Percentiles rank a stretch among this genome's conserved stretches.
phyloP scores from a whole-genome alignment of 1,140 invertebrate genomes.

The Micrasema minimum region DNA sequence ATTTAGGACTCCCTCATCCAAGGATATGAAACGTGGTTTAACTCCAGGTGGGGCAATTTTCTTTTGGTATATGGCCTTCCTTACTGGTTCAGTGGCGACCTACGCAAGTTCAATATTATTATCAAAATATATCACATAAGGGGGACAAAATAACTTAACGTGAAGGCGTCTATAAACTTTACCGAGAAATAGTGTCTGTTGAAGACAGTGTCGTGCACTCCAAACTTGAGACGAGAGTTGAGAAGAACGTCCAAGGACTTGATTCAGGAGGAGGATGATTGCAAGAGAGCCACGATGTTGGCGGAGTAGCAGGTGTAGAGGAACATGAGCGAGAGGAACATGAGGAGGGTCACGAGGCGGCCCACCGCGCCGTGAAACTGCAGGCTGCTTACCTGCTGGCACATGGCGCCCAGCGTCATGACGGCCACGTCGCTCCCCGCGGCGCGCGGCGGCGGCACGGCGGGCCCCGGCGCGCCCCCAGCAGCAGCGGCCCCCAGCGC shows the following conservation, averaged over 20 bases:
- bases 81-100: slow-evolving; percentile 65
- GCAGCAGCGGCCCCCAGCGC: slow-evolving; percentile 62
- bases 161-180: no score
- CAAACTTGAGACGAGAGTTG: slow-evolving; percentile 69
- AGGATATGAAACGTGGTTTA: slow-evolving; percentile 57
- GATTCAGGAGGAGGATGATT: slow-evolving; percentile 67
- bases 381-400: slow-evolving; percentile 65
- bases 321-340: slow-evolving; percentile 60
- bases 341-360: slow-evolving; percentile 59
- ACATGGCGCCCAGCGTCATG: slow-evolving; percentile 61
- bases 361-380: slow-evolving; percentile 61
- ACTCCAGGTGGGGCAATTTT: slow-evolving; percentile 64
- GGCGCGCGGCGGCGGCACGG: slow-evolving; percentile 46
- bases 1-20: slow-evolving; percentile 34
- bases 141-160: no score
- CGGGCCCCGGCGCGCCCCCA: slow-evolving; percentile 54
- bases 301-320: slow-evolving; percentile 66
- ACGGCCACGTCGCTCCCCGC: slow-evolving; percentile 60
- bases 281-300: slow-evolving; percentile 69
- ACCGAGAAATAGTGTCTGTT: slow-evolving; percentile 73
- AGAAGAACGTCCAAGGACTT: slow-evolving; percentile 67
- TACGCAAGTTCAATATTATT: no score
- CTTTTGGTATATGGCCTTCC: slow-evolving; percentile 63
- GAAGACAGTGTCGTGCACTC: slow-evolving; percentile 71
- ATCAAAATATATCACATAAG: no score